Evolutionary conservation across 2,113 vertebrate species (phyloP).

Genomic region (Phoxinus phoxinus): DNA sequence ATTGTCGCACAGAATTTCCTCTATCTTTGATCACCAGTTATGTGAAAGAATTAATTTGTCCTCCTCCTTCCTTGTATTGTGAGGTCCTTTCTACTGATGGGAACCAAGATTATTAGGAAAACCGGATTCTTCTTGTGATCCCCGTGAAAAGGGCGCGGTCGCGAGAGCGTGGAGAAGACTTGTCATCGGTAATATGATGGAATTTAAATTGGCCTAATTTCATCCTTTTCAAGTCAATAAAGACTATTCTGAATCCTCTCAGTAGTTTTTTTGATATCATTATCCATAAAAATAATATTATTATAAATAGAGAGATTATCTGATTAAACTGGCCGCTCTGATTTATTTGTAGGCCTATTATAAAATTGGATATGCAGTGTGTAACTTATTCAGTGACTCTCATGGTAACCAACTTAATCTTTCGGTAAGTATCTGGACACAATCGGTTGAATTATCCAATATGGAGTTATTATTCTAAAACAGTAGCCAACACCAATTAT

Average conservation of each 20-base stretch:
- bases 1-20: slow-evolving; percentile 70
- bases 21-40: slow-evolving; percentile 73
- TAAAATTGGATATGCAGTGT: background rate
- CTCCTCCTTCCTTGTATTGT: slow-evolving; percentile 44
- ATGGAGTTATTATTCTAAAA: background rate
- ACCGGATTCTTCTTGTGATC: slow-evolving; percentile 67
- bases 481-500: too few relatives aligned
- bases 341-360: background rate
- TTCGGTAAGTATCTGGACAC: background rate
- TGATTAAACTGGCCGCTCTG: background rate
- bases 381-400: background rate
- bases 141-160: slow-evolving; percentile 60
- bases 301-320: background rate
- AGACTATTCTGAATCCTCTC: background rate
- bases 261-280: background rate
- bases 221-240: slow-evolving; percentile 2
- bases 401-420: background rate
- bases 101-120: slow-evolving; percentile 67
- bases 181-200: slow-evolving; percentile 41
- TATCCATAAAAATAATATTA: background rate
- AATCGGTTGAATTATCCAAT: background rate
- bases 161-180: slow-evolving; percentile 35
- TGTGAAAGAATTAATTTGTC: slow-evolving; percentile 55
- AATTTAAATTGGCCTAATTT: slow-evolving; percentile 27
- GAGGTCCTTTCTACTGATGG: slow-evolving; percentile 64